Conservation (phyloP, 2,797 vertebrate species). For the Gadopsis marmoratus region DNA sequence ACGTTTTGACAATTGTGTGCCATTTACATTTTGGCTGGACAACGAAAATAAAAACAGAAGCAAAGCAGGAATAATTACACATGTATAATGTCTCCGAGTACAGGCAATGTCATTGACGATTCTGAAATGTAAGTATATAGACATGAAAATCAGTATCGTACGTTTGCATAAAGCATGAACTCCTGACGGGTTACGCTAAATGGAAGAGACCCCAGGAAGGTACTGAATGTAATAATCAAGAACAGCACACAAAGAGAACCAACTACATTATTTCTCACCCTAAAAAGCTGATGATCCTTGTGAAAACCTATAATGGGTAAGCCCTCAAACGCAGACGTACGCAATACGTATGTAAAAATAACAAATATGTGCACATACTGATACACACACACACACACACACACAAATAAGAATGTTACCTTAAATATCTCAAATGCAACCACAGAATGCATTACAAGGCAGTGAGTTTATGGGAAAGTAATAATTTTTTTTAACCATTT, state of each 20-base stretch:
- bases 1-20: conserved; percentile 24
- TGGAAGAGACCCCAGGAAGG: conserved; percentile 20
- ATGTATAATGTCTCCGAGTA: conserved; percentile 59
- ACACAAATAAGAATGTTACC: conserved; percentile 1
- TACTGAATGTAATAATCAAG: conserved; percentile 16
- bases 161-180: conserved; percentile 62
- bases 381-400: not conserved
- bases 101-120: conserved; percentile 54
- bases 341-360: not conserved
- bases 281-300: conserved; percentile 30
- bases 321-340: conserved; percentile 24
- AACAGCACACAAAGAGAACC: conserved; percentile 28
- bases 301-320: conserved; percentile 10
- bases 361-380: not conserved
- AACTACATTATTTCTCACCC: conserved; percentile 17
- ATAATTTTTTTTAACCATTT: conserved; percentile 7
- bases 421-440: conserved; percentile 53
- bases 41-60: conserved; percentile 48
- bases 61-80: conserved; percentile 42
- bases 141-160: conserved; percentile 44
- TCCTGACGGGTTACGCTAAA: conserved; percentile 10
- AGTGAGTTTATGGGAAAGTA: conserved; percentile 24
- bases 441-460: conserved; percentile 43
- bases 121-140: conserved; percentile 54
- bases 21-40: conserved; percentile 37